Percentiles rank a stretch among this genome's conserved stretches.
These are phyloP conservation scores for Struthidea cinerea DNA, from an alignment of 2,113 vertebrate genomes.

Conservation along the genomic window DNA sequence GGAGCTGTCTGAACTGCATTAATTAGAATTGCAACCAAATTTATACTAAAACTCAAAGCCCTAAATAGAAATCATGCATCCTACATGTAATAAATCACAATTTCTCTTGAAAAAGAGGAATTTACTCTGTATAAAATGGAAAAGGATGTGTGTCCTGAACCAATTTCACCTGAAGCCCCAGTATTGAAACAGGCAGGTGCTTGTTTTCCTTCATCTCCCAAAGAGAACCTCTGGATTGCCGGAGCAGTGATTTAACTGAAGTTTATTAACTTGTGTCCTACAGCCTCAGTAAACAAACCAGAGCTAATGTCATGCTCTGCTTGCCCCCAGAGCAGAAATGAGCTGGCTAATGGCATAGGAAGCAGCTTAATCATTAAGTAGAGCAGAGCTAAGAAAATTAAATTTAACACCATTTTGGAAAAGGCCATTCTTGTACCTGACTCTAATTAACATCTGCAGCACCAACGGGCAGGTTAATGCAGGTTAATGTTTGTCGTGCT, in stretches of 20 bases:
- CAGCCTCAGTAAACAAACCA: not conserved
- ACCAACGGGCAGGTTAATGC: conserved; percentile 47
- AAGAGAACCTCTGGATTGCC: not conserved
- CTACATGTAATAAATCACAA: not conserved
- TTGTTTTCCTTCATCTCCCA: not conserved
- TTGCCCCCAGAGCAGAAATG: conserved; percentile 38
- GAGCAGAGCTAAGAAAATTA: conserved; percentile 63
- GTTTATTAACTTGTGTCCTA: conserved; percentile 48
- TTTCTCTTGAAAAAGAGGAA: not conserved
- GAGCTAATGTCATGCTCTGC: conserved; percentile 18
- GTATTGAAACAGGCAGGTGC: not conserved
- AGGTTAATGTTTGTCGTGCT: conserved; percentile 62
- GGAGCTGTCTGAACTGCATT: not conserved
- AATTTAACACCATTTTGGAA: conserved; percentile 61
- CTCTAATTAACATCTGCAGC: conserved; percentile 48
- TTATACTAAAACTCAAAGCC: not conserved
- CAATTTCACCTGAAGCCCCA: not conserved
- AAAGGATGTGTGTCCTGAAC: not conserved
- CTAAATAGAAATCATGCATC: not conserved
- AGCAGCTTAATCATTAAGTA: conserved; percentile 62
- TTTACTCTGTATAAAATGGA: not conserved
- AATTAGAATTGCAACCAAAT: not conserved
- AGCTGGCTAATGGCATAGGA: conserved; percentile 34
- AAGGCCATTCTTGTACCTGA: conserved; percentile 17
- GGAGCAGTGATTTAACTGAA: not conserved